phyloP scores from a whole-genome alignment of 2,113 vertebrate species.

The Panurus biarmicus region DNA sequence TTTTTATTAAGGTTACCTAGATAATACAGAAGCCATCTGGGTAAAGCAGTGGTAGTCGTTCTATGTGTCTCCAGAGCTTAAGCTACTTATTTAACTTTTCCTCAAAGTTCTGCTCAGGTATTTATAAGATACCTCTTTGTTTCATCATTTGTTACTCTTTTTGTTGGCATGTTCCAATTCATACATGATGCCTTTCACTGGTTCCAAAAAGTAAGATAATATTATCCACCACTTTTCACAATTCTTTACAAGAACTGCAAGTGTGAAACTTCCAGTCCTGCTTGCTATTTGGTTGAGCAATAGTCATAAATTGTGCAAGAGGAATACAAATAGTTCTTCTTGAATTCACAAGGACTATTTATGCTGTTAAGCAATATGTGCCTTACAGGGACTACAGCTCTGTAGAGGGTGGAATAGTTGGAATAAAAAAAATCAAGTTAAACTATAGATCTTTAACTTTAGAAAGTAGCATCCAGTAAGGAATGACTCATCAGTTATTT shows the following conservation, averaged over 20 bases:
- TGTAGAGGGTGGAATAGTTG: neutral
- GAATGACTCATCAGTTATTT: neutral
- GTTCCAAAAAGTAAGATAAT: neutral
- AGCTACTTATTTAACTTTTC: neutral
- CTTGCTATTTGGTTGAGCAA: neutral
- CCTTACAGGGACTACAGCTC: neutral
- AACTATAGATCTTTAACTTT: neutral
- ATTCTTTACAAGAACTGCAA: neutral
- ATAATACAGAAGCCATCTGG: neutral
- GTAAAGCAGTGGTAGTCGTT: neutral
- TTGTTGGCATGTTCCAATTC: neutral
- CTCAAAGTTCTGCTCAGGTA: neutral
- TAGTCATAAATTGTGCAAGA: neutral
- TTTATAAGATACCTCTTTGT: neutral
- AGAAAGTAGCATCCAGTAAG: neutral
- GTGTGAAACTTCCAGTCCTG: neutral
- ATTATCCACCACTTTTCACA: neutral
- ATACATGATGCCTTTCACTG: neutral
- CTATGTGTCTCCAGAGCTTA: neutral
- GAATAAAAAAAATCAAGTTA: neutral
- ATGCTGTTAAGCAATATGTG: neutral
- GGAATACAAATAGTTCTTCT: neutral
- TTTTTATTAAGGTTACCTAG: neutral
- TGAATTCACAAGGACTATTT: neutral
- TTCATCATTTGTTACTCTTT: neutral